phyloP scores from a whole-genome alignment of 2,113 vertebrate species.

The Macheiramphus alcinus region DNA sequence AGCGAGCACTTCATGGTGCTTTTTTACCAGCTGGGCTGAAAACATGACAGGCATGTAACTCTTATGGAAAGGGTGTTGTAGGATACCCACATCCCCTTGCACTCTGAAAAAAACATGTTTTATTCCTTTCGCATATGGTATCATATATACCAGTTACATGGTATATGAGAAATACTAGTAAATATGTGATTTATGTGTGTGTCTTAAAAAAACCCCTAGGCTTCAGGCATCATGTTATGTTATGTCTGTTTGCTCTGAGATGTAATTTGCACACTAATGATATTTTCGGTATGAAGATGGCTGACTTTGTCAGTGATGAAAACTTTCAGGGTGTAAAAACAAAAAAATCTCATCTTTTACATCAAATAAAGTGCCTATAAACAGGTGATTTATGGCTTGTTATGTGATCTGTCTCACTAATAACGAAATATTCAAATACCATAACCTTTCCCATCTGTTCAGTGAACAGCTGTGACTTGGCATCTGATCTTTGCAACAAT shows the following conservation, averaged over 20 bases:
- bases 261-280: conserved; percentile 15
- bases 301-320: background rate
- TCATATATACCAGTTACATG: background rate
- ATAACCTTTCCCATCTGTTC: conserved; percentile 55
- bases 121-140: background rate
- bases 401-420: conserved; percentile 22
- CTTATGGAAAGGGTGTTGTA: background rate
- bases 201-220: background rate
- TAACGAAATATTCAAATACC: conserved; percentile 37
- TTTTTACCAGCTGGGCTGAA: too few relatives aligned
- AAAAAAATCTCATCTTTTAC: background rate
- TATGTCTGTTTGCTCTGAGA: background rate
- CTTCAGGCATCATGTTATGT: background rate
- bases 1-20: too few relatives aligned
- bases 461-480: conserved; percentile 25
- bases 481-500: conserved; percentile 41
- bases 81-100: background rate
- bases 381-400: conserved; percentile 41
- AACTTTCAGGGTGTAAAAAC: background rate
- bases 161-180: background rate
- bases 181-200: background rate
- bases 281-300: background rate
- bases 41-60: background rate
- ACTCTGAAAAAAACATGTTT: background rate
- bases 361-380: conserved; percentile 17